Percentiles rank a stretch among this genome's conserved stretches.
Conservation (phyloP, 2,113 vertebrate species). For the Cygnus atratus region DNA sequence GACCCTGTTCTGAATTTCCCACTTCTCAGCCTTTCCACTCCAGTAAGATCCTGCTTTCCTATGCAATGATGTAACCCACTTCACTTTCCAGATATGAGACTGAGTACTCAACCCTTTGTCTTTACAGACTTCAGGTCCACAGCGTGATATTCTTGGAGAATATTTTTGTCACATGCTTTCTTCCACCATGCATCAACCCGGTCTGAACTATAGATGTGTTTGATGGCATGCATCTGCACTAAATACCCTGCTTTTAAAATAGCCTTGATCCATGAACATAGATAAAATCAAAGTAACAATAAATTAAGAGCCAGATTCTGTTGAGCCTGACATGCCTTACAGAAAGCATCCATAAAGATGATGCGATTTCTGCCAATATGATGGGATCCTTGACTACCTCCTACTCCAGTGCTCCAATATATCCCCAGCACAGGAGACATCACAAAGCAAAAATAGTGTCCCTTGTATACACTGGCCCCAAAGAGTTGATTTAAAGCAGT, state of each 20-base stretch:
- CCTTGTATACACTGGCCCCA: not conserved
- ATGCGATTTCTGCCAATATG: not conserved
- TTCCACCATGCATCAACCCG: not conserved
- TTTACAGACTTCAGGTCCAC: not conserved
- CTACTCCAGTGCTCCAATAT: not conserved
- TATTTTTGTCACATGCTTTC: not conserved
- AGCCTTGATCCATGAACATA: not conserved
- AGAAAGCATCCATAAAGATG: not conserved
- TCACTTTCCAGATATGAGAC: not conserved
- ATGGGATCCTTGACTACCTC: not conserved
- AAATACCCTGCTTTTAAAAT: not conserved
- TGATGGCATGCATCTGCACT: not conserved
- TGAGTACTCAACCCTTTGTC: not conserved
- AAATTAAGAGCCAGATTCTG: not conserved
- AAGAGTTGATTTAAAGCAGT: not conserved
- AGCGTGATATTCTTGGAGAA: not conserved
- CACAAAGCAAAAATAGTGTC: not conserved
- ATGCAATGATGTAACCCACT: not conserved
- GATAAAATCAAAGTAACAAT: not conserved
- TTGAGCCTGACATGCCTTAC: not conserved
- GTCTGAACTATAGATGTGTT: not conserved
- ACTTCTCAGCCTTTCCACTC: not conserved
- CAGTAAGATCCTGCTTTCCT: not conserved
- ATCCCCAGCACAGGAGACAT: not conserved
- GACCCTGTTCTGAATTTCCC: not conserved